These are phyloP conservation scores for Heliornis fulica DNA, from an alignment of 2,113 vertebrate genomes.

Conservation along the genomic window DNA sequence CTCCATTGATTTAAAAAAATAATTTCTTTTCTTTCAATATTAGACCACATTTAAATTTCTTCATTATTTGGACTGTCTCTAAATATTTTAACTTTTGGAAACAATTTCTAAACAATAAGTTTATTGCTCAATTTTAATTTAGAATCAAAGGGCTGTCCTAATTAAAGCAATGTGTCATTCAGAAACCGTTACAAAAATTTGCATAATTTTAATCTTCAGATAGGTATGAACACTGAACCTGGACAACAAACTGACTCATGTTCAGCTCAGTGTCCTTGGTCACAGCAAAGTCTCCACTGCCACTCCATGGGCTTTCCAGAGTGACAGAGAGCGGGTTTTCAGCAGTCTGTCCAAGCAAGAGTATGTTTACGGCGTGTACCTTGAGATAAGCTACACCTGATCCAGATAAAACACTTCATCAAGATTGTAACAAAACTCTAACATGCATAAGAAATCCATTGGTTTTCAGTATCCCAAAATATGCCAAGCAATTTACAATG, in stretches of 20 bases:
- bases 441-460: neutral
- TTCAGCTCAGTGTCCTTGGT: neutral
- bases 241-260: neutral
- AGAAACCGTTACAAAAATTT: neutral
- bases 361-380: neutral
- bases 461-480: neutral
- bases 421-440: neutral
- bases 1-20: constrained; percentile 42
- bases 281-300: neutral
- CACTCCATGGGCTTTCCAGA: neutral
- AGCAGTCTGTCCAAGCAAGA: neutral
- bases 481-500: neutral
- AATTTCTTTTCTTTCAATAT: constrained; percentile 44
- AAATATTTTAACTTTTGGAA: constrained; percentile 23
- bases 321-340: neutral
- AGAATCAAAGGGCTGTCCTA: neutral
- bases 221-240: neutral
- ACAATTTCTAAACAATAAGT: neutral
- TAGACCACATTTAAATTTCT: constrained; percentile 36
- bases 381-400: neutral
- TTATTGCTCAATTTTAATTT: neutral
- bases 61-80: constrained; percentile 10
- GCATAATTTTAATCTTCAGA: neutral
- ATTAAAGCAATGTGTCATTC: neutral
- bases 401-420: neutral